These are phyloP conservation scores for Melieria crassipennis DNA, from an alignment of 2,888 invertebrate species.

Conservation along the genomic window DNA sequence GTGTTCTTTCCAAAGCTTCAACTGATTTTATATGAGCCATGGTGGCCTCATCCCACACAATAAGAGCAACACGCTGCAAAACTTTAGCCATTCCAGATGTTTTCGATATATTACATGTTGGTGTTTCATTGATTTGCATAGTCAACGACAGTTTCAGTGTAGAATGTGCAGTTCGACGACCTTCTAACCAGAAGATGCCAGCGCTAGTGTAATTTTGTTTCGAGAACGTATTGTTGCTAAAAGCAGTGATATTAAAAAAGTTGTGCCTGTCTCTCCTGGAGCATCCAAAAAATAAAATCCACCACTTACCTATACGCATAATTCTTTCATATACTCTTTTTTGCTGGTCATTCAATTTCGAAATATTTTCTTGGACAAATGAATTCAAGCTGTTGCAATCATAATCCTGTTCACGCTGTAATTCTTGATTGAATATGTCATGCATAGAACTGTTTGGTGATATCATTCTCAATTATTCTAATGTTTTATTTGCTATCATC, in stretches of 20 bases:
- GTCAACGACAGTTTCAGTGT: slow-evolving; percentile 2
- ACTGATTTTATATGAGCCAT: slow-evolving; percentile 11
- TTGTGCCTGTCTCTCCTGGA: slow-evolving; percentile 35
- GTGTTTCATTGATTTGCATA: slow-evolving; percentile 12
- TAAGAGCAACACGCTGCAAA: background rate
- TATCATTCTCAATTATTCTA: slow-evolving; percentile 38
- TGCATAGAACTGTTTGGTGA: slow-evolving; percentile 28
- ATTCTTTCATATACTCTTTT: slow-evolving; percentile 27
- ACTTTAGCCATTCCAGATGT: slow-evolving; percentile 10
- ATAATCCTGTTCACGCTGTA: slow-evolving; percentile 42
- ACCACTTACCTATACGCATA: slow-evolving; percentile 23
- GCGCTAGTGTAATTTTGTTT: background rate
- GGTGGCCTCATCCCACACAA: slow-evolving; percentile 1
- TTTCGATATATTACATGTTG: slow-evolving; percentile 14
- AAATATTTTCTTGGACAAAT: slow-evolving; percentile 25
- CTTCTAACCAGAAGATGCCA: slow-evolving; percentile 2
- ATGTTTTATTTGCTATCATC: background rate
- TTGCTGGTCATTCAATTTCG: slow-evolving; percentile 13
- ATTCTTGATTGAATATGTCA: slow-evolving; percentile 40
- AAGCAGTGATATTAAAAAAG: slow-evolving; percentile 24
- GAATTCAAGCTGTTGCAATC: slow-evolving; percentile 19
- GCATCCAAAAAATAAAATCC: slow-evolving; percentile 35
- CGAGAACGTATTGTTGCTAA: background rate
- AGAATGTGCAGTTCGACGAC: slow-evolving; percentile 10
- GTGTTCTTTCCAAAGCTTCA: slow-evolving; percentile 12